These are phyloP conservation scores for Mythimna loreyi DNA, from an alignment of 2,888 invertebrate species.

Conservation along the genomic window DNA sequence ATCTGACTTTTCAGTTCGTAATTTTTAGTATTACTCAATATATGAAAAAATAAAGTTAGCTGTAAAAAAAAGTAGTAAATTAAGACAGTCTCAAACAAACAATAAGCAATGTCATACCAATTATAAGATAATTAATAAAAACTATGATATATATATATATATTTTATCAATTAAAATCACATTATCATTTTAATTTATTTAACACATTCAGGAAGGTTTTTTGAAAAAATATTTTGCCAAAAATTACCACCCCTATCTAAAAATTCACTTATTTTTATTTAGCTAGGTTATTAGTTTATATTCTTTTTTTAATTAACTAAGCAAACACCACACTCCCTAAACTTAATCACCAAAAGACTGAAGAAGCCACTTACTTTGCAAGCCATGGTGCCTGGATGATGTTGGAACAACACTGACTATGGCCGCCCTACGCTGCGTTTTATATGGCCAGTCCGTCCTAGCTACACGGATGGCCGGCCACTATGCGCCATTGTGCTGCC, in stretches of 20 bases:
- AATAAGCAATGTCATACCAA: not conserved
- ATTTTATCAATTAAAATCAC: not conserved
- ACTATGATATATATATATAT: no score
- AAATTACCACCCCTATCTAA: conserved; percentile 3
- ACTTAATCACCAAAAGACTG: conserved; percentile 1
- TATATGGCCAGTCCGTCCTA: conserved; percentile 82
- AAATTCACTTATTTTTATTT: not conserved
- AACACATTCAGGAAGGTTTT: not conserved
- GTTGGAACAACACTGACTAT: conserved; percentile 53
- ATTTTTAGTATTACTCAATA: not conserved
- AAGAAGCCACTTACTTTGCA: conserved; percentile 63
- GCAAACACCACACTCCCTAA: conserved; percentile 14
- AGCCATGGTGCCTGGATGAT: conserved; percentile 63
- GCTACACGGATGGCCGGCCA: conserved; percentile 82
- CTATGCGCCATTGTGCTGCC: conserved; percentile 74
- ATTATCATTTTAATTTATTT: not conserved
- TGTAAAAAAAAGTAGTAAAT: not conserved
- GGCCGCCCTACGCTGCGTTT: conserved; percentile 65
- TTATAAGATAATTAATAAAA: not conserved
- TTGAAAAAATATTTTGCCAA: not conserved
- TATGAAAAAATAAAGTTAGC: not conserved
- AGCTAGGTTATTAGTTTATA: not conserved
- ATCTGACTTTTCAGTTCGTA: not conserved
- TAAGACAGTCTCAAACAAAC: not conserved
- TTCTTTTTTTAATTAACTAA: not conserved